Percentiles rank a stretch among this genome's conserved stretches.
Evolutionary conservation across 1,140 invertebrate species (phyloP).

Genomic region (Temnothorax longispinosus): DNA sequence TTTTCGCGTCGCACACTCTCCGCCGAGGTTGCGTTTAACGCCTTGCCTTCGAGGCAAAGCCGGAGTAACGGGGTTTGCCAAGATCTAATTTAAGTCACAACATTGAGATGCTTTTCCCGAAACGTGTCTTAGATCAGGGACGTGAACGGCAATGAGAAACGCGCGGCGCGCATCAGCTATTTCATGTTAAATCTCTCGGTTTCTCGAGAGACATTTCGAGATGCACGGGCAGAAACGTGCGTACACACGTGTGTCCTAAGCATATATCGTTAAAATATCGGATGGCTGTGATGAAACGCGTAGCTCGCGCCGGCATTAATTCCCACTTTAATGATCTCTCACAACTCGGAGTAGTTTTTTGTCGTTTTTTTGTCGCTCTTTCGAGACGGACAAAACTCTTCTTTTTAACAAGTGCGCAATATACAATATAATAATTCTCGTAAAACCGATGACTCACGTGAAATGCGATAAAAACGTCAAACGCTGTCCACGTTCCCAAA

Average conservation of each 20-base stretch:
- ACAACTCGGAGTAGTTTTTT: not conserved
- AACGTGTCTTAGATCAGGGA: conserved; percentile 30
- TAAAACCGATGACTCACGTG: conserved; percentile 18
- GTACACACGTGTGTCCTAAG: not conserved
- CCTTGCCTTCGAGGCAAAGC: not conserved
- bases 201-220: not conserved
- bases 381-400: not conserved
- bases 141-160: conserved; percentile 1
- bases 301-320: not conserved
- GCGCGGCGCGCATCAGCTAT: not conserved
- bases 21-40: not conserved
- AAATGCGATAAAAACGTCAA: not conserved
- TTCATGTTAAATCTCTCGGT: conserved; percentile 10
- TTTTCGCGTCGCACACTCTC: not conserved
- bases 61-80: not conserved
- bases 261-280: too few relatives aligned
- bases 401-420: not conserved
- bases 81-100: conserved; percentile 32
- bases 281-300: not conserved
- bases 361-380: too few relatives aligned
- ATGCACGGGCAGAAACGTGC: not conserved
- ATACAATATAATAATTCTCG: not conserved
- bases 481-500: not conserved
- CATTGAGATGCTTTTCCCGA: conserved; percentile 18
- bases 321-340: conserved; percentile 1